These are phyloP conservation scores for Lepus townsendii DNA, from an alignment of 2,797 vertebrate species.

Conservation along the genomic window DNA sequence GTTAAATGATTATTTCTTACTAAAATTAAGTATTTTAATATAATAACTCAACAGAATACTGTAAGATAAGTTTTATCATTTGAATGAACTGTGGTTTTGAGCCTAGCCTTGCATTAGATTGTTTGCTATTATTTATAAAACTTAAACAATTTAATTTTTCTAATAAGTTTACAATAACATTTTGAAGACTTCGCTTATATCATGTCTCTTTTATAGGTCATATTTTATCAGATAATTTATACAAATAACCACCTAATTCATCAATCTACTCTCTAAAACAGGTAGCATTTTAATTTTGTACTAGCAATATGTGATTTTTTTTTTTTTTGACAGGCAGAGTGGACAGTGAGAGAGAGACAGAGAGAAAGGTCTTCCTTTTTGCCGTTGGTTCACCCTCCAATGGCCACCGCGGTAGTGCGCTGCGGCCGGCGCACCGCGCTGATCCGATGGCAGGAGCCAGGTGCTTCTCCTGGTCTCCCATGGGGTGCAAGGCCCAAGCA, in stretches of 20 bases:
- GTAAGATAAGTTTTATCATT: background rate
- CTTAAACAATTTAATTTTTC: background rate
- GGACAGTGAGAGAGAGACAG: no score
- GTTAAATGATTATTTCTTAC: slow-evolving; percentile 71
- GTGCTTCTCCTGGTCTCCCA: no score
- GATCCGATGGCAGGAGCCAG: no score
- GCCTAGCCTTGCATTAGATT: background rate
- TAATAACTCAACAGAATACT: background rate
- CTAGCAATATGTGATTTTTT: background rate
- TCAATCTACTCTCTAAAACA: background rate
- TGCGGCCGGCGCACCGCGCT: no score
- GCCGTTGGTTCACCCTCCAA: no score
- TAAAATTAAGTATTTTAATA: slow-evolving; percentile 68
- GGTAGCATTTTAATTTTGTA: background rate
- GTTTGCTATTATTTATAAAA: background rate
- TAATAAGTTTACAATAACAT: background rate
- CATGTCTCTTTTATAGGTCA: background rate
- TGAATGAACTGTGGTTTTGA: background rate
- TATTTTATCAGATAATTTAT: background rate
- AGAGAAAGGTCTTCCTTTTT: no score
- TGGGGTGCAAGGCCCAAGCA: no score
- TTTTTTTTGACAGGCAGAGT: no score
- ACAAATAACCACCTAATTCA: background rate
- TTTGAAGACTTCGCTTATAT: background rate
- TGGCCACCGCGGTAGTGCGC: no score